Conservation (phyloP, 2,797 vertebrate species). For the Pantherophis alleghaniensis region DNA sequence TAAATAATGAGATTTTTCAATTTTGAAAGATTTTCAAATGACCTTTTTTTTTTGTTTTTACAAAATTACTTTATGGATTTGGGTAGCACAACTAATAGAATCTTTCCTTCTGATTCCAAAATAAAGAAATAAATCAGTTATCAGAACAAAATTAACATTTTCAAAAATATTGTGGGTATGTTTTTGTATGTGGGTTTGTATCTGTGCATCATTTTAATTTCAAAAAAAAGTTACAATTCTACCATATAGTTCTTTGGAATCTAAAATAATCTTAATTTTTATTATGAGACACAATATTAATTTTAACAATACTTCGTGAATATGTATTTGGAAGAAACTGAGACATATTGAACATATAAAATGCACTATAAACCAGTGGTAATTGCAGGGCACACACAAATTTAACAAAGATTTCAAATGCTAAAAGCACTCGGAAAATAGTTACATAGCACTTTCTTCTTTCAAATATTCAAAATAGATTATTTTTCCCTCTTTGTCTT, state of each 20-base stretch:
- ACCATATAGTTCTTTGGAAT: background rate
- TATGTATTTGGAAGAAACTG: background rate
- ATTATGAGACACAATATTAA: background rate
- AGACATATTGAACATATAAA: background rate
- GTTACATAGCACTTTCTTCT: background rate
- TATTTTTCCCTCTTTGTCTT: background rate
- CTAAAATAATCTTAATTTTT: background rate
- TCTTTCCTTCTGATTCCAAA: background rate
- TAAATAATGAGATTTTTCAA: constrained; percentile 43
- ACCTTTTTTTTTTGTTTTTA: constrained; percentile 17
- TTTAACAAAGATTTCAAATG: background rate
- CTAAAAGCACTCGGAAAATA: background rate
- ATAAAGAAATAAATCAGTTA: background rate
- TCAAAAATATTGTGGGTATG: background rate
- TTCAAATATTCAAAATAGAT: background rate
- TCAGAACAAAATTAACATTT: background rate
- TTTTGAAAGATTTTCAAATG: constrained; percentile 47
- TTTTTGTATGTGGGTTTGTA: background rate
- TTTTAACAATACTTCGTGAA: background rate
- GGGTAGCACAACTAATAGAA: constrained; percentile 27
- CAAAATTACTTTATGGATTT: constrained; percentile 31
- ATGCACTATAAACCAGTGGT: background rate
- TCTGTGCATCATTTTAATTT: background rate
- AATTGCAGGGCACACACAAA: background rate
- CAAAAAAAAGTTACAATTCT: background rate